Evolutionary conservation across 2,113 vertebrate species (phyloP), one percentile per base, ranked within the genome.

Genomic region (Pterocles orientalis): DNA sequence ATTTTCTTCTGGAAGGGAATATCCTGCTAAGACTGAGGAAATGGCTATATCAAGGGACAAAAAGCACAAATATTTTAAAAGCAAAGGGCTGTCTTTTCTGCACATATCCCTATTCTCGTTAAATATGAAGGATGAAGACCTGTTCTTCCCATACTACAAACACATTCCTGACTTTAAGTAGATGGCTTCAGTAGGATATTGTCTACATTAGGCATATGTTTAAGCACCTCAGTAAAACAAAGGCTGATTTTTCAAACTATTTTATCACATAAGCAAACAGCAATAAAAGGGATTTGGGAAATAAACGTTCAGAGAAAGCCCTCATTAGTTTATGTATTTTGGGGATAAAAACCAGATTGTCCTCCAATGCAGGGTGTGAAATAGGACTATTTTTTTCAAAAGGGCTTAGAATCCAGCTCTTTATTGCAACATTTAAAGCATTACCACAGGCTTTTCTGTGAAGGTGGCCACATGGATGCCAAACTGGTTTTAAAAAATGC

Each of bases 1-100:
- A 86, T 96, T 93, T 91, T 85, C 75, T 93, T 94, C 85, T 88
- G 45, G 73, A 95, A 97, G n/a, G 58, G 47, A 93, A 66, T 78
- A 81, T 71, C 48, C 41, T 66, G 25, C 28, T 90, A 91, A 90
- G 36, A 45, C n/a, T 81, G 51, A 92, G 53, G 21, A 93, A 96
- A 95, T 89, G 39, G 41, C 31, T 81, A 21, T 62, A 89, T 56
- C 88, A 94, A 96, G 89, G 82, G 78, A 97, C 58, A 92, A 95
- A 57, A 90, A 79, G 29, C 16, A 29, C 79, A 75, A 78, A 87
- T 94, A 92, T 91, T 95, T 86, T 91, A 85, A 95, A 95, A 92
- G 47, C 66, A 87, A 78, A 86, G 58, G 56, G 47, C 58, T 89
- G 76, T 61, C 45, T 87, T 77, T 68, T 43, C 57, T 86, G 39